Evolutionary conservation across 2,797 vertebrate genomes (phyloP), one percentile per base, ranked within the genome.

Genomic region (Danio kyathit): DNA sequence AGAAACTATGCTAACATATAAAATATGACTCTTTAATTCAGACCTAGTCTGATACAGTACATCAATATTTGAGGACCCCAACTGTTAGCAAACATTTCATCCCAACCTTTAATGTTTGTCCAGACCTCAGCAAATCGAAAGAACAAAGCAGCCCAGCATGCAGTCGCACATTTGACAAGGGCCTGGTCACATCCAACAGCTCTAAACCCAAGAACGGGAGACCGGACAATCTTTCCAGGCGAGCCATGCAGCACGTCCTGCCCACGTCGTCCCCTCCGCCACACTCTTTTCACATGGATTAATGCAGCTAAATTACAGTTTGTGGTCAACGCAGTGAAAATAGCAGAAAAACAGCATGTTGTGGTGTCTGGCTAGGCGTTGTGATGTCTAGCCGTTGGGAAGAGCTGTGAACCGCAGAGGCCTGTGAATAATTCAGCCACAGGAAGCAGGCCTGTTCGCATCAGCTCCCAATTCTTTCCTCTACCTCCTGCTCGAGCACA

Each of bases 301-400:
- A 76, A 83, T 83, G 82, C 66, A 61, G 79, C 87, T 89, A 86
- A 89, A 83, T 89, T 83, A 78, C 81, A 83, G 86, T 80, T 81
- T 29, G 14, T 61, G 84, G 74, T 86, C 66, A 83, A 82, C 11
- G 69, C 87, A 82, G 78, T 86, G 75, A 86, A 90, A 87, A 89
- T 88, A 85, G 73, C 16, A 70, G 85, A 74, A 87, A 83, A 87
- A 82, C 84, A 77, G 80, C 72, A 82, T 72, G 0, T 77, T 82
- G 79, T 87, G 88, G 88, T 86, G 89, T 88, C 90, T 90, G 88
- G 84, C 84, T 74, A 52, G 10, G 85, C 51, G 69, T 84, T 88
- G 89, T 88, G 90, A 89, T 89, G 85, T 83, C 5, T 78, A 84
- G 89, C 88, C 90, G 89, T 86, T 17, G 81, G 83, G 84, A 79